These are phyloP conservation scores for Oxygymnocypris stewartii DNA, from an alignment of 2,113 vertebrate species.

Conservation along the genomic window DNA sequence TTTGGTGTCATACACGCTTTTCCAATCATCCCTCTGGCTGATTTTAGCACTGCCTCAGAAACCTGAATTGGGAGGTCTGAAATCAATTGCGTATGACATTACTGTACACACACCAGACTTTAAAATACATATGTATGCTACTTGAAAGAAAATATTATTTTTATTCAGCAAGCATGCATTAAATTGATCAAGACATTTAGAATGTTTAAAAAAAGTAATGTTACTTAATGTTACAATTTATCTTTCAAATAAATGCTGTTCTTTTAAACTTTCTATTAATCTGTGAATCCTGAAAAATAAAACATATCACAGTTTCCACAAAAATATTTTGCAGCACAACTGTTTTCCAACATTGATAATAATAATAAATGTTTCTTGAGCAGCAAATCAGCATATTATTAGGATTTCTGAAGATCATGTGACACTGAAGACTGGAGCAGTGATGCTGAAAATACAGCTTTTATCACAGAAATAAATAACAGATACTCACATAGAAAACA, in stretches of 20 bases:
- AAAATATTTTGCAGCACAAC: not conserved
- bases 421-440: not conserved
- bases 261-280: not conserved
- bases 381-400: not conserved
- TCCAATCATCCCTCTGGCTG: conserved; percentile 58
- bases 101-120: conserved; percentile 54
- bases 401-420: not conserved
- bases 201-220: not conserved
- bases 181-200: not conserved
- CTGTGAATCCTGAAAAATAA: not conserved
- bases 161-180: not conserved
- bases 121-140: not conserved
- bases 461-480: too few species aligned
- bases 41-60: conserved; percentile 62
- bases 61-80: conserved; percentile 53
- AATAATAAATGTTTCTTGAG: not conserved
- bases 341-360: not conserved
- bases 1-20: conserved; percentile 63
- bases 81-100: conserved; percentile 61
- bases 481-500: too few species aligned
- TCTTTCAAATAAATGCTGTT: not conserved
- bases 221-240: too few species aligned
- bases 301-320: not conserved
- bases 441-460: too few species aligned
- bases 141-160: not conserved